phyloP scores from a whole-genome alignment of 2,113 vertebrate genomes.

The Mesembrinibis cayennensis region DNA sequence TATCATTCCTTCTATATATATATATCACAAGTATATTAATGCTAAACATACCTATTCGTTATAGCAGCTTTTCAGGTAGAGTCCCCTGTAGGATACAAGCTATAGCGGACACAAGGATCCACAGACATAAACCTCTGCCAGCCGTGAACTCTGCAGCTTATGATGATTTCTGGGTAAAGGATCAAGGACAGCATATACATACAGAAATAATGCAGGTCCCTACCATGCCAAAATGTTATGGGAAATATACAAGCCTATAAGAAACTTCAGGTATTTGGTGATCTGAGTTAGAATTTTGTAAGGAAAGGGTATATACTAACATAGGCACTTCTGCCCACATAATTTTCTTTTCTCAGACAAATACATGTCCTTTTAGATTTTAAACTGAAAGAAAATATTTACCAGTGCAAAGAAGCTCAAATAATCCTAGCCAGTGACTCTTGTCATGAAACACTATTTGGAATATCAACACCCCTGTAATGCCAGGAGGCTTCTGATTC shows the following conservation, averaged over 20 bases:
- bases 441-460: neutral
- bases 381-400: neutral
- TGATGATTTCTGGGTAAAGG: neutral
- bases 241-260: neutral
- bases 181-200: neutral
- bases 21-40: neutral
- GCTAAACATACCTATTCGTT: neutral
- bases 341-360: neutral
- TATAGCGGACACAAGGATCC: neutral
- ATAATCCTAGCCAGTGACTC: neutral
- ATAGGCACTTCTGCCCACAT: neutral
- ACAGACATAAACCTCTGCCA: neutral
- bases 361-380: neutral
- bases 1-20: neutral
- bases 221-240: neutral
- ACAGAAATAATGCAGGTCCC: neutral
- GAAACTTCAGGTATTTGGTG: neutral
- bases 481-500: neutral
- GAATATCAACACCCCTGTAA: neutral
- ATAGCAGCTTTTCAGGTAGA: neutral
- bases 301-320: neutral
- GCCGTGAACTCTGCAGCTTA: neutral
- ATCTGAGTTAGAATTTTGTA: neutral
- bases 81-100: neutral
- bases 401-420: neutral